phyloP scores from a whole-genome alignment of 2,797 vertebrate species.

The Megalops cyprinoides region DNA sequence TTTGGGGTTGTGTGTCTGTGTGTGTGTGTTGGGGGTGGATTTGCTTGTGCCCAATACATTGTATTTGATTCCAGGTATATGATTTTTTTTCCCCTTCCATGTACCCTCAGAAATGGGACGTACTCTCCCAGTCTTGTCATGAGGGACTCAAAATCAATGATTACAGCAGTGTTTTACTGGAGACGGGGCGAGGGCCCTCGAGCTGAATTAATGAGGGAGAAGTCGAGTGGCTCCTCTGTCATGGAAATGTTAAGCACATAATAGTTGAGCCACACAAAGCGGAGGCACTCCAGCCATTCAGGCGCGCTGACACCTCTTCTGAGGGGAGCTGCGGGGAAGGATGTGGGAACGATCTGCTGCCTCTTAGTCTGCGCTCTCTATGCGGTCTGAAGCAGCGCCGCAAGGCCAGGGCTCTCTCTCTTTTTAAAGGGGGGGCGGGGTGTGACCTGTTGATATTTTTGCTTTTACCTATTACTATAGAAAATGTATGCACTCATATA shows the following conservation, averaged over 20 bases:
- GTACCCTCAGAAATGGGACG: constrained; percentile 67
- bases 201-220: constrained; percentile 88
- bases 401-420: constrained; percentile 10
- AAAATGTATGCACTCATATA: neutral
- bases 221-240: constrained; percentile 95
- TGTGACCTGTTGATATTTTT: neutral
- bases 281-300: constrained; percentile 89
- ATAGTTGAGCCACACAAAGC: constrained; percentile 85
- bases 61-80: neutral
- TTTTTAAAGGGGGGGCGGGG: constrained; percentile 2
- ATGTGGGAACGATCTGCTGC: constrained; percentile 83
- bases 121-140: constrained; percentile 79
- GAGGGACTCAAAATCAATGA: constrained; percentile 84
- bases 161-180: constrained; percentile 89
- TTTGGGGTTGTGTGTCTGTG: no score
- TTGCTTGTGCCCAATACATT: no score
- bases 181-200: constrained; percentile 81
- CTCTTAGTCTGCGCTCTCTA: constrained; percentile 46
- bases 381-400: constrained; percentile 6
- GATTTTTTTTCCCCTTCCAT: neutral
- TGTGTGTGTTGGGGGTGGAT: constrained; percentile 4
- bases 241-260: constrained; percentile 90
- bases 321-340: constrained; percentile 82
- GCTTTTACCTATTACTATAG: neutral
- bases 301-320: constrained; percentile 82